Conservation (phyloP, 2,888 invertebrate species). For the Therioaphis trifolii region DNA sequence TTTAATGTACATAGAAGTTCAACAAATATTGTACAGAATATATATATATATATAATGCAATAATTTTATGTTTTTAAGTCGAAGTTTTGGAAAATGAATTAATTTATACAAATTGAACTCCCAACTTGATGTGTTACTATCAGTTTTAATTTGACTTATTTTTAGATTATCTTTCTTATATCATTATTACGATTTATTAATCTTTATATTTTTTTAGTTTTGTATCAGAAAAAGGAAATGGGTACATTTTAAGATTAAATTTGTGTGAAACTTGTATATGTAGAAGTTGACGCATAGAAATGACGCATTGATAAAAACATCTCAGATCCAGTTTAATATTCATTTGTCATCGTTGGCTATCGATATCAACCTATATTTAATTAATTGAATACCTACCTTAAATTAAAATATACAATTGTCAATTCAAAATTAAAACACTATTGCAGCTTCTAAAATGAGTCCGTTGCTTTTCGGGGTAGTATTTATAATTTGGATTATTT, state of each 20-base stretch:
- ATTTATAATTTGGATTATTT: neutral
- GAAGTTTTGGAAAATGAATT: too few relatives aligned
- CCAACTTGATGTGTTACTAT: too few relatives aligned
- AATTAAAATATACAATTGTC: neutral
- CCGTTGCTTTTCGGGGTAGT: neutral
- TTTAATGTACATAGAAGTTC: too few relatives aligned
- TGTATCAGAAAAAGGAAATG: neutral
- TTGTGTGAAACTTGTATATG: neutral
- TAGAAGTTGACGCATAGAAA: neutral
- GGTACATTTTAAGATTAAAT: conserved; percentile 5
- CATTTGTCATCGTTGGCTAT: neutral
- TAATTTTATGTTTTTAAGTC: too few relatives aligned
- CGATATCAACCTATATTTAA: neutral
- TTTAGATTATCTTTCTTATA: too few relatives aligned
- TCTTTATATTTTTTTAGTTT: neutral
- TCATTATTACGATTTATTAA: too few relatives aligned
- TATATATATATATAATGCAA: too few relatives aligned
- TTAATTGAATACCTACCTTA: neutral
- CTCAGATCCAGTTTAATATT: neutral
- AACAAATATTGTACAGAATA: too few relatives aligned
- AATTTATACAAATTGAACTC: too few relatives aligned
- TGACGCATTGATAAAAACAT: conserved; percentile 5
- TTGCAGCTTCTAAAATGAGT: too few relatives aligned
- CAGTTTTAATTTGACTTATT: too few relatives aligned
- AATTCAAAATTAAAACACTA: neutral